These are phyloP conservation scores for Mormyrus hasselquistii DNA, from an alignment of 2,797 vertebrate genomes.

Conservation along the genomic window DNA sequence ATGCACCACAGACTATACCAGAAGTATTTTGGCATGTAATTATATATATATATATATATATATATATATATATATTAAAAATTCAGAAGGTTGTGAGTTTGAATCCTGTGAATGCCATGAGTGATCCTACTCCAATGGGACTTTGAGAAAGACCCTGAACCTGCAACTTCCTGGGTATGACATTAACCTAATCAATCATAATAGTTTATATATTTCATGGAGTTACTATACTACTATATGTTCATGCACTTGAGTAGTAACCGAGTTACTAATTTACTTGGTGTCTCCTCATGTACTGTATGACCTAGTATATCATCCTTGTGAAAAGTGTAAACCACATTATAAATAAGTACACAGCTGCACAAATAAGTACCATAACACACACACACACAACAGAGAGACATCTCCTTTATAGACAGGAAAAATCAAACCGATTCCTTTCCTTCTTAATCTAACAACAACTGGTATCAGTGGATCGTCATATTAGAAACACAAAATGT, in stretches of 20 bases:
- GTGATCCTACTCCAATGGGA: background rate
- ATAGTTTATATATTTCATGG: background rate
- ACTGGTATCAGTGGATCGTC: background rate
- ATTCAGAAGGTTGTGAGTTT: background rate
- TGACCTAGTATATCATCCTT: background rate
- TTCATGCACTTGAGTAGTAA: background rate
- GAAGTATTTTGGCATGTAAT: too few species aligned
- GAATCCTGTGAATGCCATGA: background rate
- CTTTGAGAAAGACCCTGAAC: background rate
- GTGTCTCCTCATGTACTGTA: background rate
- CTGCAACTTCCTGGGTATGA: background rate
- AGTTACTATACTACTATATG: background rate
- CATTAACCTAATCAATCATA: background rate
- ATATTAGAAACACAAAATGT: constrained; percentile 7
- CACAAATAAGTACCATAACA: background rate
- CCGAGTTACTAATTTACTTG: background rate
- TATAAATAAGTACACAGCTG: background rate
- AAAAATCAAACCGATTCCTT: background rate
- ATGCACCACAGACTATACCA: background rate
- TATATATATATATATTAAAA: too few species aligned
- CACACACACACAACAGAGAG: background rate
- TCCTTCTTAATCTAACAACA: background rate
- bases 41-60: too few species aligned
- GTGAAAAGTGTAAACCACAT: background rate
- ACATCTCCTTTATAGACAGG: background rate